Evolutionary conservation across 1,140 invertebrate species (phyloP).

Genomic region (Drosophila ananassae): DNA sequence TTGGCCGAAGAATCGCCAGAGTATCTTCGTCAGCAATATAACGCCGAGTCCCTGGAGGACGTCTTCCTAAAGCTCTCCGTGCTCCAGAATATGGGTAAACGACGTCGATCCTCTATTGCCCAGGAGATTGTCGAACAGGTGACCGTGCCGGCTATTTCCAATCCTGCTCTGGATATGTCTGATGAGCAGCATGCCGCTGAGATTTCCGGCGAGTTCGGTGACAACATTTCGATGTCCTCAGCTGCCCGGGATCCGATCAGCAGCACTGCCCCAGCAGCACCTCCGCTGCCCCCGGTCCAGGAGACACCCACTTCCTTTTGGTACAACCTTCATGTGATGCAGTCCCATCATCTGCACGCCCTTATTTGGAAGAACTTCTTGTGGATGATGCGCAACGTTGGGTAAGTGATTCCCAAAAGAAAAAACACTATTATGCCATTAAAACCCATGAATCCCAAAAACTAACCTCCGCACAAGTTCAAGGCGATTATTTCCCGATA

Average conservation of each 20-base stretch:
- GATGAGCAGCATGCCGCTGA: conserved; percentile 89
- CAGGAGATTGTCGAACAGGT: conserved; percentile 89
- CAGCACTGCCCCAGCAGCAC: conserved; percentile 85
- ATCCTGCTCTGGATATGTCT: conserved; percentile 86
- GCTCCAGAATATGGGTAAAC: conserved; percentile 91
- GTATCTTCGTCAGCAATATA: conserved; percentile 90
- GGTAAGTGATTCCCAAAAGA: conserved; percentile 86
- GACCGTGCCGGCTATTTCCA: conserved; percentile 86
- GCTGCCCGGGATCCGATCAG: conserved; percentile 86
- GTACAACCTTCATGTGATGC: conserved; percentile 88
- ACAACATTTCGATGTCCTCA: conserved; percentile 91
- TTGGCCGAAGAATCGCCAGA: conserved; percentile 95
- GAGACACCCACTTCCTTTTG: conserved; percentile 84
- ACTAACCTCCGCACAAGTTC: not conserved
- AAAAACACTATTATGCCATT: not conserved
- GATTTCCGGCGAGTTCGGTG: conserved; percentile 93
- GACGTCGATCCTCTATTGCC: conserved; percentile 90
- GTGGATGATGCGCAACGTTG: conserved; percentile 95
- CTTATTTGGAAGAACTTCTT: conserved; percentile 96
- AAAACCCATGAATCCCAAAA: not conserved
- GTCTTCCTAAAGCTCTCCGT: conserved; percentile 96
- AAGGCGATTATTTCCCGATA: not conserved
- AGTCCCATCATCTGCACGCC: conserved; percentile 90
- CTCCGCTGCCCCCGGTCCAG: conserved; percentile 87
- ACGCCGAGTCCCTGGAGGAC: conserved; percentile 92